These are phyloP conservation scores for Apis mellifera DNA, from an alignment of 1,140 invertebrate species.

Conservation along the genomic window DNA sequence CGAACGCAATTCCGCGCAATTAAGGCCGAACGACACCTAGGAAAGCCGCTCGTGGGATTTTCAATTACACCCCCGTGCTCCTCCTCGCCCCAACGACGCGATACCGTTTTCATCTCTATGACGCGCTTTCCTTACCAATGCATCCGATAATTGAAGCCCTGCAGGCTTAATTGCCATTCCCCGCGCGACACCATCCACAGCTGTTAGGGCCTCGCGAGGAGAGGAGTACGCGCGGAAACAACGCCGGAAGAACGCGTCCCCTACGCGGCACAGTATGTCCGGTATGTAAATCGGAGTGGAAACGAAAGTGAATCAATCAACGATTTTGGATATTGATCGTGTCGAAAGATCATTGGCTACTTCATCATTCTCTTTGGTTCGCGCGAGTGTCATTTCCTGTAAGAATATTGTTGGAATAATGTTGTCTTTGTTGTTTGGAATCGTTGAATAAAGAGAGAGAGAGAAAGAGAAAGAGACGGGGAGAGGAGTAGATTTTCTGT, in stretches of 20 bases:
- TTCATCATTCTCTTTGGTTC: too few species aligned
- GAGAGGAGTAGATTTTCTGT: too few species aligned
- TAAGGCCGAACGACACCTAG: conserved; percentile 38
- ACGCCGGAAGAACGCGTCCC: background rate
- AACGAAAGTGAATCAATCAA: background rate
- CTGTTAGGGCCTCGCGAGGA: background rate
- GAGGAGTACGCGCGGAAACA: background rate
- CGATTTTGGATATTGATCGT: too few species aligned
- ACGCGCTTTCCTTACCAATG: conserved; percentile 42
- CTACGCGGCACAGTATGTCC: background rate
- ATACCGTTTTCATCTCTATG: too few species aligned
- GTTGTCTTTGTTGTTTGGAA: background rate
- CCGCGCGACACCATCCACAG: background rate
- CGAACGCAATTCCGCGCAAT: conserved; percentile 42
- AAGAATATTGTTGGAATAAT: too few species aligned
- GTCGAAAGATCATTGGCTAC: too few species aligned
- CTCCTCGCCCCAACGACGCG: background rate
- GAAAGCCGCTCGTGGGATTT: conserved; percentile 41
- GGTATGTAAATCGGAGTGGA: background rate
- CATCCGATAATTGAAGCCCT: conserved; percentile 41
- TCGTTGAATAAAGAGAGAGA: background rate
- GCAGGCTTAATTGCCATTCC: conserved; percentile 40
- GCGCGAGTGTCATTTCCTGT: too few species aligned
- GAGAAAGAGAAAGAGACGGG: too few species aligned
- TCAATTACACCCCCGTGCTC: conserved; percentile 26